Evolutionary conservation across 1,140 invertebrate genomes (phyloP), one percentile per base, ranked within the genome.

Genomic region (Globodera ellingtonae): DNA sequence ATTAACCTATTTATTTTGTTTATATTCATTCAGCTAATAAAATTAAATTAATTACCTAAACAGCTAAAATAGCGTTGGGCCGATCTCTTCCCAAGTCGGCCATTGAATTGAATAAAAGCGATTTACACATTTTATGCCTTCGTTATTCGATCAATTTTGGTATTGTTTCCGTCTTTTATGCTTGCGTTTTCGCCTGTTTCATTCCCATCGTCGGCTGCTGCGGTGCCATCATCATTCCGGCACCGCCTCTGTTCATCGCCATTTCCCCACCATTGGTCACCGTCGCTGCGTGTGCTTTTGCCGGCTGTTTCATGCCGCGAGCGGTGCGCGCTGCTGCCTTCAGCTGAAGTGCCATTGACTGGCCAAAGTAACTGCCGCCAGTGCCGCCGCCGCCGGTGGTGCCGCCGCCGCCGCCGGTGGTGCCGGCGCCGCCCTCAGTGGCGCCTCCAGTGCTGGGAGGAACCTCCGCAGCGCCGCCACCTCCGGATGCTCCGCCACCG

Each of bases 401-500:
- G 73, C 73, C 65, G 73, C 47, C 46, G 47, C 44, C 44, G 9
- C 44, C 72, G 21, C 44, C 18, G 35, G 44, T 2, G 1, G 4
- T 5, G 35, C 50, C 24, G 13, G 10, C 62, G 6, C 35, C 18
- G 62, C 44, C 47, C 52, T 56, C 72, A 52, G 44, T 48, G 21
- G 15, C 65, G 24, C 72, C 44, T 75, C 18, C 73, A 24, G 70
- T 21, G n/a, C n/a, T 59, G 6, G 50, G 18, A 75, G 18, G 50
- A 52, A 13, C 7, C 4, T 7, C 50, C 50, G 5, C n/a, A 24
- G 0, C 70, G 18, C 18, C 7, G 50, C 6, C 50, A 24, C 15
- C 21, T 72, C 70, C 70, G 50, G 72, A 21, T 24, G 72, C 5
- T 56, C 6, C 47, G 52, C 72, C 72, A 47, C 56, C 56, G 56